Conservation (phyloP, 2,888 invertebrate genomes). For the Phyllotreta cruciferae region DNA sequence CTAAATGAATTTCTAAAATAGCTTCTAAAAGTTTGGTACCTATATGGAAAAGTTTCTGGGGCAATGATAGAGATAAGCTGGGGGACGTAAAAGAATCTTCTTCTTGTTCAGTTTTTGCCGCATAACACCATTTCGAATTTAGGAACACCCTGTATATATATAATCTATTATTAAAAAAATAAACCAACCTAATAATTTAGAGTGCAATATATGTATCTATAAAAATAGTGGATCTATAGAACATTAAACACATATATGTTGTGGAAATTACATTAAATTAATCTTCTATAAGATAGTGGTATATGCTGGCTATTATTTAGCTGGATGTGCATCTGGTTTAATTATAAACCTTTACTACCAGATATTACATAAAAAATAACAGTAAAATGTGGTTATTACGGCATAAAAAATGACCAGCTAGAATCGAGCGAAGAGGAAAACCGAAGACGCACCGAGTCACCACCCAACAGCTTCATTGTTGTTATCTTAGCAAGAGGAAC, state of each 20-base stretch:
- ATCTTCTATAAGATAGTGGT: conserved; percentile 3
- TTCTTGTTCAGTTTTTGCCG: no score
- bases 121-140: no score
- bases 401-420: conserved; percentile 36
- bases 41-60: no score
- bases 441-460: conserved; percentile 8
- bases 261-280: conserved; percentile 4
- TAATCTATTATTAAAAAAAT: background rate
- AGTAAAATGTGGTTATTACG: conserved; percentile 26
- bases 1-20: no score
- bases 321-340: conserved; percentile 13
- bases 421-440: background rate
- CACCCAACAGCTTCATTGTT: conserved; percentile 34
- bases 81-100: no score
- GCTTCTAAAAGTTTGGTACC: no score
- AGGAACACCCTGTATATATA: no score
- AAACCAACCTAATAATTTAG: no score
- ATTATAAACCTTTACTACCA: conserved; percentile 13
- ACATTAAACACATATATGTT: background rate
- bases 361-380: conserved; percentile 28
- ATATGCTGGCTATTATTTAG: conserved; percentile 2
- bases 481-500: conserved; percentile 30
- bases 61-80: no score
- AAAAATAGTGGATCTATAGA: no score
- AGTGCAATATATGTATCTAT: no score